A percentile compares a stretch with the other conserved stretches of the same genome.
Conservation (phyloP, 2,888 invertebrate genomes). For the Stenotaenia linearis region DNA sequence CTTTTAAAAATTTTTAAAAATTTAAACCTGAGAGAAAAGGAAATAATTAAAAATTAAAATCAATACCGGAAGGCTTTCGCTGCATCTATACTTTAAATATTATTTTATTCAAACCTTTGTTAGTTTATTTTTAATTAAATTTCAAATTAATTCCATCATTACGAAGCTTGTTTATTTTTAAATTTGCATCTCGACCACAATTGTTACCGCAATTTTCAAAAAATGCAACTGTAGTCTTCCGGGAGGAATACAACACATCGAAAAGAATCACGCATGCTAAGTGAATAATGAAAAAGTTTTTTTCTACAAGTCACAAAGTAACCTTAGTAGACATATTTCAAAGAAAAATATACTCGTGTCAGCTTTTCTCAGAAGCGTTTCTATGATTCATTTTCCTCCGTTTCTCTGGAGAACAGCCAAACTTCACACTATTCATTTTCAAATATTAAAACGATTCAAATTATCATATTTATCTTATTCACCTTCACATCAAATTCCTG, state of each 20-base stretch:
- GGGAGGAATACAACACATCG: not conserved
- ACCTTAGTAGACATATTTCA: slow-evolving; percentile 15
- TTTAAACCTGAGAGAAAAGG: no score
- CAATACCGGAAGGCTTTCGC: no score
- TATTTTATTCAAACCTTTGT: no score
- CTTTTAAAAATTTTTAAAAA: no score
- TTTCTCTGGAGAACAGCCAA: slow-evolving; percentile 5
- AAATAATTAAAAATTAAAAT: no score
- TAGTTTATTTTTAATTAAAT: no score
- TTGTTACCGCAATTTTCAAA: not conserved
- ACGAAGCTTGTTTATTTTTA: no score
- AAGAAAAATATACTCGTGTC: not conserved
- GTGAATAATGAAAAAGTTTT: slow-evolving; percentile 24
- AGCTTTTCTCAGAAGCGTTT: not conserved
- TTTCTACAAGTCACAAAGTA: not conserved
- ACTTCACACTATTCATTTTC: not conserved
- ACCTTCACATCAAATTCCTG: not conserved
- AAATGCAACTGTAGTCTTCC: not conserved
- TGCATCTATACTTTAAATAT: no score
- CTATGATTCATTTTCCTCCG: not conserved
- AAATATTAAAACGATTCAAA: not conserved
- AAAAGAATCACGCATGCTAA: not conserved
- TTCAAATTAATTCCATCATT: no score
- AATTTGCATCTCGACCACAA: no score
- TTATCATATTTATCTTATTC: not conserved